Conservation (phyloP, 2,113 vertebrate genomes). For the Cavia porcellus region DNA sequence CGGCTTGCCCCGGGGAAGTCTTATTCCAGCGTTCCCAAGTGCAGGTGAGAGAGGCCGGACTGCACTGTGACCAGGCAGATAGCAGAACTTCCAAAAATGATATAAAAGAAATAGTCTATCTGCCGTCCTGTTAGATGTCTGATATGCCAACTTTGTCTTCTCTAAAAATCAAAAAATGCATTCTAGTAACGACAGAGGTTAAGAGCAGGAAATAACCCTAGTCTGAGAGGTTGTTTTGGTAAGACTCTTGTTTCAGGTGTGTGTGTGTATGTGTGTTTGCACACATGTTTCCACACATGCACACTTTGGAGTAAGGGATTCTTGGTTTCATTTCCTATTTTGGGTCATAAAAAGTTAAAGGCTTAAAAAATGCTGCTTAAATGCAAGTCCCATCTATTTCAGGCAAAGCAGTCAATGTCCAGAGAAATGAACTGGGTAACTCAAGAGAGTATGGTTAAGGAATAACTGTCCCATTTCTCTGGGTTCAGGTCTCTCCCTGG, state of each 20-base stretch:
- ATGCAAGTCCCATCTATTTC: background rate
- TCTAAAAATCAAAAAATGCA: no score
- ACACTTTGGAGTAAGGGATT: background rate
- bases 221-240: background rate
- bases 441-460: background rate
- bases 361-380: background rate
- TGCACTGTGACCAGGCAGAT: constrained; percentile 49
- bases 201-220: background rate
- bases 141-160: no score
- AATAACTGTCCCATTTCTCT: background rate
- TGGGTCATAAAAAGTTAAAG: background rate
- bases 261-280: background rate
- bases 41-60: constrained; percentile 89
- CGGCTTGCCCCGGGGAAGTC: constrained; percentile 89
- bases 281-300: background rate
- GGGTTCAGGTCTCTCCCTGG: background rate
- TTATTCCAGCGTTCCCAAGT: constrained; percentile 88
- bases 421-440: background rate
- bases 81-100: no score
- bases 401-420: background rate
- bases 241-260: background rate
- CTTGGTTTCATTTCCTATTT: background rate
- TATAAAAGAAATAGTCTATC: no score
- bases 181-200: no score
- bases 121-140: no score